Evolutionary conservation across 2,113 vertebrate genomes (phyloP).

Genomic region (Caracal caracal): DNA sequence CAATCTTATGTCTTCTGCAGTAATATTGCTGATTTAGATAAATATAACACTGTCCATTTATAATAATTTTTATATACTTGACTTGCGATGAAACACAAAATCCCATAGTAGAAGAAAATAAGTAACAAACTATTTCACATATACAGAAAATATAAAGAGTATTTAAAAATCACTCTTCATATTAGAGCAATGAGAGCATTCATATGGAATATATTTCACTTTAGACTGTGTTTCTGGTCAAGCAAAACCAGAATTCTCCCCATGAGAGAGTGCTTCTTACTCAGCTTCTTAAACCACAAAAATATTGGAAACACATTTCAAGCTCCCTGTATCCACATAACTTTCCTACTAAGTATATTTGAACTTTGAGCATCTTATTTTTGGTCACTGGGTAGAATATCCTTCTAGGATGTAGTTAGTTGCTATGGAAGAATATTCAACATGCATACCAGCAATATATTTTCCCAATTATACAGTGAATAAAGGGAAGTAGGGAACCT

Average conservation of each 20-base stretch:
- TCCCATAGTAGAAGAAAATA: not conserved
- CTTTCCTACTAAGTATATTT: not conserved
- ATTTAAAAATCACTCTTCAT: slow-evolving; percentile 41
- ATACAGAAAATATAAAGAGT: not conserved
- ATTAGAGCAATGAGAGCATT: not conserved
- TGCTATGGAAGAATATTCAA: not conserved
- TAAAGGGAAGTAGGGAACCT: not conserved
- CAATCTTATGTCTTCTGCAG: not conserved
- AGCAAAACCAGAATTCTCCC: slow-evolving; percentile 39
- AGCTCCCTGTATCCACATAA: not conserved
- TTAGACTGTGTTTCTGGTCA: slow-evolving; percentile 45
- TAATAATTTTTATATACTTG: not conserved
- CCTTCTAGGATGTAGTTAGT: not conserved
- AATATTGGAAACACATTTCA: not conserved
- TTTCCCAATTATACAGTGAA: not conserved
- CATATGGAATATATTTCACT: slow-evolving; percentile 30
- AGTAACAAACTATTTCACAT: not conserved
- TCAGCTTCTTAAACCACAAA: slow-evolving; percentile 37
- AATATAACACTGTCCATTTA: not conserved
- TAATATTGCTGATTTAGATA: not conserved
- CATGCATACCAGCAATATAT: not conserved
- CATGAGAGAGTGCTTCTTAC: not conserved
- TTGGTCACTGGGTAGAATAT: not conserved
- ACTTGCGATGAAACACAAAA: not conserved
- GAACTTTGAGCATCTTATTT: not conserved